Percentiles rank a stretch among this genome's conserved stretches.
Conservation (phyloP, 2,797 vertebrate species). For the Leptodactylus fallax region DNA sequence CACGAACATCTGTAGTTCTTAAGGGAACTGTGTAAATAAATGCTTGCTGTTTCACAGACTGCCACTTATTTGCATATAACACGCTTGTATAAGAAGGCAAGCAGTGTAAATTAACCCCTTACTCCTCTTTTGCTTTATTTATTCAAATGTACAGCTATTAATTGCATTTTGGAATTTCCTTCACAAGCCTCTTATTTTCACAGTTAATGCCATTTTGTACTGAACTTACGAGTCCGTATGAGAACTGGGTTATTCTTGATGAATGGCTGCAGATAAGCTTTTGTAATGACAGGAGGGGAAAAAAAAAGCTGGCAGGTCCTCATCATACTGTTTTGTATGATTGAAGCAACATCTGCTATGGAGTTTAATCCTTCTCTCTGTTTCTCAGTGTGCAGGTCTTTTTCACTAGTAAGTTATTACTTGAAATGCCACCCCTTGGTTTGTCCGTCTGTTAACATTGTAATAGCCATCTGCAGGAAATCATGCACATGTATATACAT, state of each 20-base stretch:
- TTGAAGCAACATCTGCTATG: slow-evolving; percentile 57
- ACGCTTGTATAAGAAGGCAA: neutral
- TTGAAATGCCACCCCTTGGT: slow-evolving; percentile 58
- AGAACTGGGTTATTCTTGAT: slow-evolving; percentile 51
- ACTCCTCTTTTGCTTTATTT: neutral
- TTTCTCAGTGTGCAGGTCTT: slow-evolving; percentile 53
- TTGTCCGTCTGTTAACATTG: slow-evolving; percentile 53
- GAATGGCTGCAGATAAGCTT: slow-evolving; percentile 57
- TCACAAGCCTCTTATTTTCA: slow-evolving; percentile 34
- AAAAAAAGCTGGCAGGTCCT: slow-evolving; percentile 42
- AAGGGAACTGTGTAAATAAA: neutral
- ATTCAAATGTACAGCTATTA: neutral
- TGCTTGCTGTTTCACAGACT: slow-evolving; percentile 9
- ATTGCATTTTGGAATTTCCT: neutral
- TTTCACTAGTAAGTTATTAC: slow-evolving; percentile 39
- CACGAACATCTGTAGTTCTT: slow-evolving; percentile 23
- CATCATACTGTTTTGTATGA: slow-evolving; percentile 55
- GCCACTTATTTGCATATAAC: slow-evolving; percentile 24
- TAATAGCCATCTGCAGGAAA: slow-evolving; percentile 47
- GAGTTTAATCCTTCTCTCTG: slow-evolving; percentile 49
- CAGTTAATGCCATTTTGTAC: slow-evolving; percentile 22
- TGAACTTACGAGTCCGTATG: slow-evolving; percentile 34
- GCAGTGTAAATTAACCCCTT: slow-evolving; percentile 13
- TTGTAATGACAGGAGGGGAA: slow-evolving; percentile 49
- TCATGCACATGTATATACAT: neutral